These are phyloP conservation scores for Stenotaenia linearis DNA, from an alignment of 2,888 invertebrate genomes.

Conservation along the genomic window DNA sequence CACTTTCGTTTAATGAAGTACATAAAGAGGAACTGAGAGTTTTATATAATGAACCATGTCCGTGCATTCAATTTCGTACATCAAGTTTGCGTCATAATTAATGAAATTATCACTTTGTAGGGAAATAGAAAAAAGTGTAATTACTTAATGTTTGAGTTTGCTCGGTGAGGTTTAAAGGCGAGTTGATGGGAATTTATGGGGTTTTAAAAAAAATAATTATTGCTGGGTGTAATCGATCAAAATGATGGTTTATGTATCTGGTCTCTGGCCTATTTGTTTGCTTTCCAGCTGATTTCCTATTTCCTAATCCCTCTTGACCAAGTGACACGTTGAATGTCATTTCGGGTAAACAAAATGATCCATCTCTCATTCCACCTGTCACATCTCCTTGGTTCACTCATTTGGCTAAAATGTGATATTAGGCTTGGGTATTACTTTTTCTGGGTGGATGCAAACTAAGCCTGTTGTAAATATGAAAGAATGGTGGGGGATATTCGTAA, in stretches of 20 bases:
- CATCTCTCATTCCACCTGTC: conserved; percentile 2
- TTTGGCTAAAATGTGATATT: background rate
- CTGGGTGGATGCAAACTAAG: too few species aligned
- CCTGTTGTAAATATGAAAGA: too few species aligned
- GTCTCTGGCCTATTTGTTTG: background rate
- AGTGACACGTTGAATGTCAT: conserved; percentile 21
- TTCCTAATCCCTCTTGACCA: conserved; percentile 20
- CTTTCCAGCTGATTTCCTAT: conserved; percentile 1
- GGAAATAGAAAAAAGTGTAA: background rate
- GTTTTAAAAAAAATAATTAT: background rate
- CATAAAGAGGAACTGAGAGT: conserved; percentile 14
- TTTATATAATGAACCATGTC: conserved; percentile 5
- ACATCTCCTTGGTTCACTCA: background rate
- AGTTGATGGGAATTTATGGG: background rate
- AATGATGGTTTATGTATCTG: background rate
- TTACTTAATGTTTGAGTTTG: too few species aligned
- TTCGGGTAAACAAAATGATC: background rate
- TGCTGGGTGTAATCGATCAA: background rate
- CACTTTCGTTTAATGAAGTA: conserved; percentile 19
- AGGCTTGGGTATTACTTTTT: background rate
- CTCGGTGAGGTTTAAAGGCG: background rate
- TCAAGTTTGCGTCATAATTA: background rate
- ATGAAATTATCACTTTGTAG: background rate
- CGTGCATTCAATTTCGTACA: background rate
- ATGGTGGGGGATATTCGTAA: too few species aligned